phyloP scores from a whole-genome alignment of 2,113 vertebrate genomes.

The Apus apus region DNA sequence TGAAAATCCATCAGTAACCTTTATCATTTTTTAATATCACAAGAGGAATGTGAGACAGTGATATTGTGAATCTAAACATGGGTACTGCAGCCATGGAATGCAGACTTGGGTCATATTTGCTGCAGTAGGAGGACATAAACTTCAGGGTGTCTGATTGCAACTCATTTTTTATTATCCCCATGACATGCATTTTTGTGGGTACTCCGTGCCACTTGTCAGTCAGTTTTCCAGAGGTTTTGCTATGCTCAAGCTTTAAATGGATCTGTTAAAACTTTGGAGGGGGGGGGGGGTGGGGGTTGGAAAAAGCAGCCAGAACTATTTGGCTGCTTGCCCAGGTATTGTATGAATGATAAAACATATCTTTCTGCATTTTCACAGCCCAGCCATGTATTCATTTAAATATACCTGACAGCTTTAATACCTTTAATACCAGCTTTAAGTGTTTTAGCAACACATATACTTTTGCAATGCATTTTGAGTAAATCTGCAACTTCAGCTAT shows the following conservation, averaged over 20 bases:
- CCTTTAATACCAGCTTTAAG: not conserved
- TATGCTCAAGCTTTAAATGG: not conserved
- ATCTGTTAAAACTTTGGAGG: not conserved
- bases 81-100: rapidly evolving
- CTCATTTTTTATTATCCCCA: not conserved
- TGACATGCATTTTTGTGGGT: not conserved
- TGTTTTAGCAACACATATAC: not conserved
- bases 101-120: not conserved
- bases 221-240: not conserved
- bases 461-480: not conserved
- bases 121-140: not conserved
- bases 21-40: not conserved
- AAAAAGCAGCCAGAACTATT: not conserved
- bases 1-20: not conserved
- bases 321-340: not conserved
- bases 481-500: not conserved
- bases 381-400: not conserved
- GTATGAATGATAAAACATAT: not conserved
- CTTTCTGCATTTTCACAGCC: not conserved
- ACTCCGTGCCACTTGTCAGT: not conserved
- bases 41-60: not conserved
- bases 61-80: not conserved
- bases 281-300: rapidly evolving
- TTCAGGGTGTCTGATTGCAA: not conserved
- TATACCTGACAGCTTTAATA: not conserved